Base-by-base conservation (phyloP, 2,113 vertebrate genomes). In the Seriola rivoliana region DNA sequence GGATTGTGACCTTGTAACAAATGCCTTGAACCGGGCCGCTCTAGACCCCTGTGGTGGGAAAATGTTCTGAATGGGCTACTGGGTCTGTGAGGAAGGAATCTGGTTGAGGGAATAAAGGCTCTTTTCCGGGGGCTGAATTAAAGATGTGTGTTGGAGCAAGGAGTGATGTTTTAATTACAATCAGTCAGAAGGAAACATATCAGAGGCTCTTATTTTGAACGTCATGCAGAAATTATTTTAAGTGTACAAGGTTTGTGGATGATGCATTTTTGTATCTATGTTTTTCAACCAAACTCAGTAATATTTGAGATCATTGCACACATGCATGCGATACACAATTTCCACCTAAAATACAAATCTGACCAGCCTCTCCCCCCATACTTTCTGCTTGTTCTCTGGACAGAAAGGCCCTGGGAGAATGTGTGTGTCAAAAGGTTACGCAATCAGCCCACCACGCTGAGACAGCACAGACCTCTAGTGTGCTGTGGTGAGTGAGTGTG, bases 351-450 rank as follows among this genome's bases (percentile, higher is more conserved):
- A 78, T 5, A 74, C 40, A 75, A 73, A 70, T 74, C 36, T 66
- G 59, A 71, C 67, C 66, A 50, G 58, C 48, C 48, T 80, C 54
- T 63, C 66, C 63, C 48, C 23, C 59, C 46, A 46, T 40, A 42
- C 62, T 91, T 62, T 78, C 44, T 85, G 62, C 42, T 40, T 44
- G 77, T 78, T 85, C 78, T 81, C 14, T 80, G 71, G 38, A 83
- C 16, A 82, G 65, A 82, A 64, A 89, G 83, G 77, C 84, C 83
- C 80, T 91, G 85, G 75, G 87, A 88, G 90, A 93, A 89, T 87
- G 79, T 88, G 82, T 84, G 82, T 91, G 89, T 93, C 89, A 86
- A 92, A 91, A 93, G 79, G 94, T 95, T 95, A 95, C 46, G 92
- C 92, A 95, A 95, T 93, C 90, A 62, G 82, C 81, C 91, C 88